Percentiles rank a stretch among this genome's conserved stretches.
These are phyloP conservation scores for Wiebesia pumilae DNA, from an alignment of 1,140 invertebrate genomes.

Conservation along the genomic window DNA sequence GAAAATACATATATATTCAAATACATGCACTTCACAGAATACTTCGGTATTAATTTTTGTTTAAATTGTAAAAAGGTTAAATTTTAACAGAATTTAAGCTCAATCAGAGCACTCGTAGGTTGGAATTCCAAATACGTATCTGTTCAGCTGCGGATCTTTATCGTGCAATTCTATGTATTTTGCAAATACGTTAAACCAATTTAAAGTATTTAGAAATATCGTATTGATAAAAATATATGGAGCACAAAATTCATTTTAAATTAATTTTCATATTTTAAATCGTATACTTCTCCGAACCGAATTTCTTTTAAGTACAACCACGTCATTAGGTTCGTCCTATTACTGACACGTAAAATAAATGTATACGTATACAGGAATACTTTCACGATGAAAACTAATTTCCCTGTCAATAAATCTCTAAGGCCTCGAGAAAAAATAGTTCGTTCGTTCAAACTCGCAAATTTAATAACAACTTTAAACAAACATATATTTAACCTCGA, in stretches of 20 bases:
- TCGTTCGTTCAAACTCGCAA: not conserved
- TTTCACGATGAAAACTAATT: no score
- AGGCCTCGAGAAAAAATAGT: not conserved
- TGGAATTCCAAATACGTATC: not conserved
- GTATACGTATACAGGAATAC: no score
- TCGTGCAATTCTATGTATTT: not conserved
- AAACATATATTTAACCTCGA: not conserved
- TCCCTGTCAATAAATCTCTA: not conserved
- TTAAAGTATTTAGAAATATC: not conserved
- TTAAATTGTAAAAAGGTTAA: not conserved
- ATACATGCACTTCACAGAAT: not conserved
- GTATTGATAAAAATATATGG: not conserved
- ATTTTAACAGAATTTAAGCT: not conserved
- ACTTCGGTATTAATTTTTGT: not conserved
- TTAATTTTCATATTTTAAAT: no score
- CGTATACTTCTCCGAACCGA: no score
- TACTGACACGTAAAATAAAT: no score
- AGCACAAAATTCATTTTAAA: not conserved
- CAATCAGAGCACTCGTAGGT: not conserved
- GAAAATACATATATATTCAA: not conserved
- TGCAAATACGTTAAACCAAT: not conserved
- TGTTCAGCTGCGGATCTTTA: not conserved
- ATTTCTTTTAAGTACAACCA: no score
- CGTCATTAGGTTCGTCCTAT: no score
- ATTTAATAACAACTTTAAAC: no score